Conservation (phyloP, 2,797 vertebrate species). For the Periophthalmus magnuspinnatus region DNA sequence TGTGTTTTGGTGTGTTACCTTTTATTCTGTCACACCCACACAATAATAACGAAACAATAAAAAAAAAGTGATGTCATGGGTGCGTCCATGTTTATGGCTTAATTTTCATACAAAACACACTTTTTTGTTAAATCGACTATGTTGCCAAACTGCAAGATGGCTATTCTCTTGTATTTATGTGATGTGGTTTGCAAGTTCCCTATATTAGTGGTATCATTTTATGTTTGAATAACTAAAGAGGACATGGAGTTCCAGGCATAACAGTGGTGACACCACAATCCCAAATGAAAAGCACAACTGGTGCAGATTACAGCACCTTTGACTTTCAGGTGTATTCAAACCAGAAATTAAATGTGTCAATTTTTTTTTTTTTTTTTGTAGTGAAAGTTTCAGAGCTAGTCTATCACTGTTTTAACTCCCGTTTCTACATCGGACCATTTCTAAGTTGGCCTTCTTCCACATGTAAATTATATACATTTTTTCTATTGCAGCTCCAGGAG, state of each 20-base stretch:
- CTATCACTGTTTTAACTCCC: too few relatives aligned
- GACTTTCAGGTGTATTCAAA: background rate
- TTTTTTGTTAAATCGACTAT: background rate
- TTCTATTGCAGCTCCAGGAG: conserved; percentile 77
- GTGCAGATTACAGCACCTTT: background rate
- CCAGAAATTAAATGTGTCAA: background rate
- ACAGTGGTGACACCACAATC: background rate
- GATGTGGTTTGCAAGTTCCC: background rate
- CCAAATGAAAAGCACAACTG: background rate
- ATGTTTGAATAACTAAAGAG: background rate
- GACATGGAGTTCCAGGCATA: background rate
- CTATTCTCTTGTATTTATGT: background rate
- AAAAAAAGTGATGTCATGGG: background rate
- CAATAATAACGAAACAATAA: background rate
- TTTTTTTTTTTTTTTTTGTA: too few relatives aligned
- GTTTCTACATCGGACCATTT: too few relatives aligned
- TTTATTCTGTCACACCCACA: background rate
- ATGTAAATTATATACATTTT: background rate
- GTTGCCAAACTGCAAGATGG: background rate
- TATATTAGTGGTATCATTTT: background rate
- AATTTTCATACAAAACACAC: background rate
- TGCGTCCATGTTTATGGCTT: background rate
- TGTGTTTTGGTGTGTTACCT: background rate
- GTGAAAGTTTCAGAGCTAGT: too few relatives aligned
- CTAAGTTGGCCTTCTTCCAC: too few relatives aligned